Base-by-base conservation (phyloP, 2,113 vertebrate genomes). In the Ovibos moschatus region DNA sequence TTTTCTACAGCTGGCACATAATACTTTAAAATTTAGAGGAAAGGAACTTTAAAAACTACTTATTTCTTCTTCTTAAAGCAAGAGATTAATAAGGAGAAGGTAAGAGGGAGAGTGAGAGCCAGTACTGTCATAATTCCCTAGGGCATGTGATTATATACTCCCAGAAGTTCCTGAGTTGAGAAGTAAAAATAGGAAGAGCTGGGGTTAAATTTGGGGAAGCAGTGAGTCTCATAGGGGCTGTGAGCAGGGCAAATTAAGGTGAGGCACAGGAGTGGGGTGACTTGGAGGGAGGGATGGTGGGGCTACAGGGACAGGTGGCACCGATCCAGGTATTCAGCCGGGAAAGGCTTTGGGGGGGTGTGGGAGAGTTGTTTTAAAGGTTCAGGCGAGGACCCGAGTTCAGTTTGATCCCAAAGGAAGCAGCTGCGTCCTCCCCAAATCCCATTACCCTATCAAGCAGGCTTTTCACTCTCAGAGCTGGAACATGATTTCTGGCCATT, bases 131-230 rank as follows among this genome's bases (percentile, higher is more conserved):
- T 57, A 91, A 84, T 95, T 93, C 43, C 67, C 45, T 43, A 89
- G 28, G 5, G 13, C 87, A 88, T 96, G 82, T 71, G 85, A 85
- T 36, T 94, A 87, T 93, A 81, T 91, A 91, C 47, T 88, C 82
- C 40, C 71, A 87, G 89, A 85, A 91, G 64, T 81, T 51, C 40
- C 64, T 85, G 83, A 89, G 94, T 45, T 85, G 36, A 58, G 74
- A 97, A 55, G 67, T 97, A 91, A 98, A 97, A 95, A 91, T 93
- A 95, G 67, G 58, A 95, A 81, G 33, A 82, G 53, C 64, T 57
- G 21, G 86, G n/a, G 57, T 86, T 84, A 74, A 92, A 78, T 43
- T 76, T 74, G 33, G 82, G 43, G 21, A 81, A 23, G 51, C 7
- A 55, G n/a, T 12, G 11, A 43, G 27, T 86, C 83, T 87, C 78